phyloP scores from a whole-genome alignment of 2,113 vertebrate species.

The Colinus virginianus region DNA sequence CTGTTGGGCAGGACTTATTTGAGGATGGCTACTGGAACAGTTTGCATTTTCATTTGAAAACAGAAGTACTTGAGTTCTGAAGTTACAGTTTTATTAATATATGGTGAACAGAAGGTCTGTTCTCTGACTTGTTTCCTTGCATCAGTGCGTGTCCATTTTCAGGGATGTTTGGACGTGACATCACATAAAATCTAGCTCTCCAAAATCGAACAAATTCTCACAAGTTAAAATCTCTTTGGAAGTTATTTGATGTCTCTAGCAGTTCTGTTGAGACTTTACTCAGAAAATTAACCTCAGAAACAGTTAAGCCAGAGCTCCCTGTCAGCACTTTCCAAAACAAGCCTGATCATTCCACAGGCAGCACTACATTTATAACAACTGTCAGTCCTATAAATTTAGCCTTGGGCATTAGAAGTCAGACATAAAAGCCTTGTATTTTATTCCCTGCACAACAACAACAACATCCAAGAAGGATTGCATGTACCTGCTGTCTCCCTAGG shows the following conservation, averaged over 20 bases:
- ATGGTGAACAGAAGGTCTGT: fast-evolving
- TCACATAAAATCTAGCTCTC: not conserved
- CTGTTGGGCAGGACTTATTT: not conserved
- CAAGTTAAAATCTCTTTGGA: not conserved
- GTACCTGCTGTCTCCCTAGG: not conserved
- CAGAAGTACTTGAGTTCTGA: not conserved
- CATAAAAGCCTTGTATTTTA: not conserved
- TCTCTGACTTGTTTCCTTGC: not conserved
- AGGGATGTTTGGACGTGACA: not conserved
- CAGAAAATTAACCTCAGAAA: not conserved
- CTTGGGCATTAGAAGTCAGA: not conserved
- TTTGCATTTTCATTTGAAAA: not conserved
- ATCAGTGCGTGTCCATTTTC: not conserved
- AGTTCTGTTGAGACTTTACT: not conserved
- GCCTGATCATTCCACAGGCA: not conserved
- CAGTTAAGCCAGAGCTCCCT: not conserved
- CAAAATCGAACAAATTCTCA: not conserved
- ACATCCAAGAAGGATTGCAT: not conserved
- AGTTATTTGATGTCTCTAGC: not conserved
- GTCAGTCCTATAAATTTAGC: not conserved
- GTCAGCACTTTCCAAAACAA: not conserved
- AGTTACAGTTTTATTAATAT: not conserved
- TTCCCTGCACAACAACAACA: not conserved
- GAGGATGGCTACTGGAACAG: not conserved
- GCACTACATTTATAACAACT: not conserved